A percentile compares a stretch with the other conserved stretches of the same genome.
phyloP scores from a whole-genome alignment of 2,888 invertebrate genomes.

The Lydus trimaculatus region DNA sequence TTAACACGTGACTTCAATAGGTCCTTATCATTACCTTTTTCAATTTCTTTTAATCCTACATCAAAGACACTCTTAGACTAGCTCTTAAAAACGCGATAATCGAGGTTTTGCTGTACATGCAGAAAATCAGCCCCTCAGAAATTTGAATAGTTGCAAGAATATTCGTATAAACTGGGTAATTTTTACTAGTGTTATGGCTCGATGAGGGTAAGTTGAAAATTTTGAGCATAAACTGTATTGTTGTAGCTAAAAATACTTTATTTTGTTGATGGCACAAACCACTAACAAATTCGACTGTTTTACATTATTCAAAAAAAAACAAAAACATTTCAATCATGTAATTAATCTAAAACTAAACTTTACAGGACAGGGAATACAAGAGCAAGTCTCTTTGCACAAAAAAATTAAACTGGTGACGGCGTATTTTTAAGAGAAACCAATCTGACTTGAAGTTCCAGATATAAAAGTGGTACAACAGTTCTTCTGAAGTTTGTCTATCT shows the following conservation, averaged over 20 bases:
- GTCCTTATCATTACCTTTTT: too few relatives aligned
- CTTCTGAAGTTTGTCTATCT: not conserved
- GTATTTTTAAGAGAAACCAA: not conserved
- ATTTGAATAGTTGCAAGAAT: too few relatives aligned
- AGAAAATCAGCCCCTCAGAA: too few relatives aligned
- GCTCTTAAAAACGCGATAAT: too few relatives aligned
- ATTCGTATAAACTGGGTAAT: too few relatives aligned
- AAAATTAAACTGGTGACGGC: not conserved
- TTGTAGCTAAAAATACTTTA: constrained; percentile 14
- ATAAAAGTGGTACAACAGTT: not conserved
- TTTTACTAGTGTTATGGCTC: too few relatives aligned
- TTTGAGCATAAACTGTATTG: not conserved
- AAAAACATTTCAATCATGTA: not conserved
- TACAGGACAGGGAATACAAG: not conserved
- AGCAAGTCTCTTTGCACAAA: not conserved
- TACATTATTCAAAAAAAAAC: not conserved
- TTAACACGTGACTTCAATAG: too few relatives aligned
- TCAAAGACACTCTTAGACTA: too few relatives aligned
- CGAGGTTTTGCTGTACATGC: too few relatives aligned
- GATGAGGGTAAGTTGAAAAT: too few relatives aligned
- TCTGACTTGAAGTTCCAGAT: not conserved
- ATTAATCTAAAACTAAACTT: not conserved
- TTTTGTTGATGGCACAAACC: constrained; percentile 14
- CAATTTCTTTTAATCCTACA: too few relatives aligned
- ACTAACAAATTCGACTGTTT: not conserved